A percentile compares a stretch with the other conserved stretches of the same genome.
Conservation (phyloP, 2,888 invertebrate species). For the Netelia fuscicornis region DNA sequence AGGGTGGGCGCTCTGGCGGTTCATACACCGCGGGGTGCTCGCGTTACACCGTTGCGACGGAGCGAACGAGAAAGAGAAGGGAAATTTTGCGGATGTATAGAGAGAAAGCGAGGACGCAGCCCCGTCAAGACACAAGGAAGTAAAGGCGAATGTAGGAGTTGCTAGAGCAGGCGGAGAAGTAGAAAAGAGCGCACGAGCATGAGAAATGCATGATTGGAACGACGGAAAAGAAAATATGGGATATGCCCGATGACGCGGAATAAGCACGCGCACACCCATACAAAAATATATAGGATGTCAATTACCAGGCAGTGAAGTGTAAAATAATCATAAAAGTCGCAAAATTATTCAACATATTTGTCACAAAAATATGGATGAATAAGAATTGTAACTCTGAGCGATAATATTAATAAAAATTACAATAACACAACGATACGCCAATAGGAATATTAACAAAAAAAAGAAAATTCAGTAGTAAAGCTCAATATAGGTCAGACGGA, state of each 20-base stretch:
- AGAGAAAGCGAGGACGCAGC: conserved; percentile 22
- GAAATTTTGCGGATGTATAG: neutral
- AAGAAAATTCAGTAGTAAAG: conserved; percentile 4
- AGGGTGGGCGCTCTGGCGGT: conserved; percentile 54
- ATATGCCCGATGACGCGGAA: conserved; percentile 38
- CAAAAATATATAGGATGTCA: no score
- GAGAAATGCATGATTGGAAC: conserved; percentile 63
- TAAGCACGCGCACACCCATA: conserved; percentile 15
- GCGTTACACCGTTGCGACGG: conserved; percentile 54
- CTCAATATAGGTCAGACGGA: conserved; percentile 14
- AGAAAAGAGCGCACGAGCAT: conserved; percentile 68
- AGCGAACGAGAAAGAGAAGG: conserved; percentile 16
- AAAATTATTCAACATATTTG: no score
- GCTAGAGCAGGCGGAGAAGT: conserved; percentile 63
- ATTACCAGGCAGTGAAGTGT: no score
- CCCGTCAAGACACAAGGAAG: conserved; percentile 31
- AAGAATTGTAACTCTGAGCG: no score
- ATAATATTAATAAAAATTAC: no score
- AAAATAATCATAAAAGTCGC: no score
- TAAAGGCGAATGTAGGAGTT: conserved; percentile 14
- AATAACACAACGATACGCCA: no score
- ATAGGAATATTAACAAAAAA: no score
- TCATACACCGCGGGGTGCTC: conserved; percentile 49
- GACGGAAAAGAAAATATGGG: conserved; percentile 51
- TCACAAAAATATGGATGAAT: no score